Conservation (phyloP, 2,888 invertebrate species). For the Neoaliturus tenellus region DNA sequence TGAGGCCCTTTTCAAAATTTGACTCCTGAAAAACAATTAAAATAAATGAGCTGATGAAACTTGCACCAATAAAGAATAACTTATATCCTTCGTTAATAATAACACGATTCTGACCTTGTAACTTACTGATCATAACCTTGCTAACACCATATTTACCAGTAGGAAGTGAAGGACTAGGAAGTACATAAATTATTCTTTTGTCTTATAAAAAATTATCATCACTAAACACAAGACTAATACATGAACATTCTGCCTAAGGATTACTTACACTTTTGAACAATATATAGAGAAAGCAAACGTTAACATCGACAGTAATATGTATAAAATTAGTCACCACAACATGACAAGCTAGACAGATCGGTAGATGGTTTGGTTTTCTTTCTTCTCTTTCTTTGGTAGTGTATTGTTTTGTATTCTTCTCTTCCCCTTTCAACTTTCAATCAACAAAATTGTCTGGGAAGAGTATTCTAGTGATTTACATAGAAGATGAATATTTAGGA, state of each 20-base stretch:
- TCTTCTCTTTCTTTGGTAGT: neutral
- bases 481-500: no score
- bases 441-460: no score
- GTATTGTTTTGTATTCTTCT: neutral
- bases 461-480: no score
- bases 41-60: neutral
- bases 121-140: slow-evolving; percentile 32
- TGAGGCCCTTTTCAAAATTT: neutral
- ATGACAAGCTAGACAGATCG: neutral
- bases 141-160: slow-evolving; percentile 26
- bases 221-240: neutral
- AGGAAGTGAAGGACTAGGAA: slow-evolving; percentile 37
- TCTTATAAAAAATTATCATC: neutral
- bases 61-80: neutral
- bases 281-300: neutral
- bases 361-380: neutral
- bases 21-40: slow-evolving; percentile 22
- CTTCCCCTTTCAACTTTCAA: neutral
- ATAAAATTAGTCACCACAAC: slow-evolving; percentile 21
- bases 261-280: neutral
- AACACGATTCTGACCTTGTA: slow-evolving; percentile 30
- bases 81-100: neutral
- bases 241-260: neutral
- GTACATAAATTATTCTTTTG: neutral
- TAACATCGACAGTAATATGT: neutral